A percentile compares a stretch with the other conserved stretches of the same genome.
phyloP scores from a whole-genome alignment of 2,888 invertebrate genomes.

The Ophion ellenae region DNA sequence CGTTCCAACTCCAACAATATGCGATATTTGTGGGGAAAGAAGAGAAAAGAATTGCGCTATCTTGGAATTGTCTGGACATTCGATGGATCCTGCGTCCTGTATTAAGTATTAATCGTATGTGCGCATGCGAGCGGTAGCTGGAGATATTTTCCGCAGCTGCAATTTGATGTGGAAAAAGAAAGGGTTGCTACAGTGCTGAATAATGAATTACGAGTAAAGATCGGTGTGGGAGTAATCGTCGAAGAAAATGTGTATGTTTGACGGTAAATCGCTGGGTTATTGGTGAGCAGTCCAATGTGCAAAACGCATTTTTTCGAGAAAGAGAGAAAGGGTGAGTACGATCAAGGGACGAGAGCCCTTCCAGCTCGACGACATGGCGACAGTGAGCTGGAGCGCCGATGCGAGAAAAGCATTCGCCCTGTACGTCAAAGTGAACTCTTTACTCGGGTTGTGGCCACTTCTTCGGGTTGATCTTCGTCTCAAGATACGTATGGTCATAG shows the following conservation, averaged over 20 bases:
- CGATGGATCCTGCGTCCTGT: not conserved
- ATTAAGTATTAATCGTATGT: not conserved
- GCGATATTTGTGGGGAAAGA: not conserved
- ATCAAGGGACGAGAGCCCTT: not conserved
- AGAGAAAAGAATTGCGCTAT: not conserved
- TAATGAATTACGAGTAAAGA: constrained; percentile 20
- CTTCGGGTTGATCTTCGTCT: constrained; percentile 45
- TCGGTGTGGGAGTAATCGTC: constrained; percentile 14
- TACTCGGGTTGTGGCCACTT: constrained; percentile 63
- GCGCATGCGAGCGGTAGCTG: constrained; percentile 7
- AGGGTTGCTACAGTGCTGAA: constrained; percentile 18
- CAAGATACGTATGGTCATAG: constrained; percentile 35
- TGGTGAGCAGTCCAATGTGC: not conserved
- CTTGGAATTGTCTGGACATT: not conserved
- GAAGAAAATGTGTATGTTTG: not conserved
- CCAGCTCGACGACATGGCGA: constrained; percentile 2
- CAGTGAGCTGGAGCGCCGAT: constrained; percentile 53
- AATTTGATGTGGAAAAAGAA: not conserved
- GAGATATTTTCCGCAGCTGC: not conserved
- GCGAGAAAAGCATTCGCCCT: constrained; percentile 54
- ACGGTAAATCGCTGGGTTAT: not conserved
- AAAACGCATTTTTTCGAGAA: not conserved
- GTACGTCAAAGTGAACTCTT: constrained; percentile 57
- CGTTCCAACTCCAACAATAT: not conserved
- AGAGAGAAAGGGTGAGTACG: constrained; percentile 5